These are phyloP conservation scores for Brachyptera risi DNA, from an alignment of 2,888 invertebrate genomes.

Conservation along the genomic window DNA sequence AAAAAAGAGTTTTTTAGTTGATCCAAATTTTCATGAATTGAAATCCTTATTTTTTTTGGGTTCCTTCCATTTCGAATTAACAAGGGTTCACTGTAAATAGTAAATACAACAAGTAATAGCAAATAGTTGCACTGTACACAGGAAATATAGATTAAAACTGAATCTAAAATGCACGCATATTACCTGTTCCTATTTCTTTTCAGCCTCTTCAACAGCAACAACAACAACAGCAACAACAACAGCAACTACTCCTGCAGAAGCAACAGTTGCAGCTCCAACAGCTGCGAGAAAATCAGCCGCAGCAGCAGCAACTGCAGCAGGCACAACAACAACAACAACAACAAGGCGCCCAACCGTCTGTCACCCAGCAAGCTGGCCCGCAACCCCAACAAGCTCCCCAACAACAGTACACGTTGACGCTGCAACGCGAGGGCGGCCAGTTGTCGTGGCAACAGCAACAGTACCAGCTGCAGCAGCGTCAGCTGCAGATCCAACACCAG, in stretches of 20 bases:
- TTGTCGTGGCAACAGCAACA: conserved; percentile 29
- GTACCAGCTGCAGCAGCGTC: conserved; percentile 45
- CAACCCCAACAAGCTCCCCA: conserved; percentile 38
- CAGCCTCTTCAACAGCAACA: conserved; percentile 9
- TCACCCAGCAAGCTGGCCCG: conserved; percentile 30
- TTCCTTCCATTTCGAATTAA: too few species aligned
- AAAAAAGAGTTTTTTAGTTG: too few species aligned
- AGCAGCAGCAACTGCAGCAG: conserved; percentile 40
- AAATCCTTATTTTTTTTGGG: too few species aligned
- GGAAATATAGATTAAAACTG: too few species aligned
- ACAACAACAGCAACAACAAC: conserved; percentile 21
- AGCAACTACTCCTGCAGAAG: conserved; percentile 36
- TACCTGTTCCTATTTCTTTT: neutral
- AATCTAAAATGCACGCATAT: too few species aligned
- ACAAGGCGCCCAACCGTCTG: conserved; percentile 30
- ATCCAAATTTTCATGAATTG: too few species aligned
- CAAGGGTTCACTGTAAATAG: too few species aligned
- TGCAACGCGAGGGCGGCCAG: conserved; percentile 40
- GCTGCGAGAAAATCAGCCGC: conserved; percentile 39
- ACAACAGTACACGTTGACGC: conserved; percentile 41
- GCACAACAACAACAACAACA: conserved; percentile 35
- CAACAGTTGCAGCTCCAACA: conserved; percentile 37
- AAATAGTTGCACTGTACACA: too few species aligned
- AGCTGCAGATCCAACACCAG: conserved; percentile 40
- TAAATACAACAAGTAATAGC: too few species aligned